A percentile compares a stretch with the other conserved stretches of the same genome.
Evolutionary conservation across 2,797 vertebrate species (phyloP).

Genomic region (Scolopax bukidnonensis): DNA sequence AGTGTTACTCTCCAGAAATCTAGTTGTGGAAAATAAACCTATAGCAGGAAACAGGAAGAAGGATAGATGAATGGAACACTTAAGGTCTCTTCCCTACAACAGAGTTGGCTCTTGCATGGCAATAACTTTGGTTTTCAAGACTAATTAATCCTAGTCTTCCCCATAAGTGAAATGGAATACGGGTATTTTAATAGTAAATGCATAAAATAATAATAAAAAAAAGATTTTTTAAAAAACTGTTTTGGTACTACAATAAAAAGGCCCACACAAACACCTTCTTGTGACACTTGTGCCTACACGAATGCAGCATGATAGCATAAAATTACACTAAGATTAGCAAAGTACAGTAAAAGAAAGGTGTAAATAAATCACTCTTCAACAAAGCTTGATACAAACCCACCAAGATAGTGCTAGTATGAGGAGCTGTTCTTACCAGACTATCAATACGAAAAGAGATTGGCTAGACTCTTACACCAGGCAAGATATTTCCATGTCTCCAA

Average conservation of each 20-base stretch:
- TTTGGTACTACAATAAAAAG: neutral
- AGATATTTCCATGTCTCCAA: neutral
- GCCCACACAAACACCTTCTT: neutral
- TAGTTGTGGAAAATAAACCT: neutral
- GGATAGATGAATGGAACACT: neutral
- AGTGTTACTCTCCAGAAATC: neutral
- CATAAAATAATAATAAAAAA: neutral
- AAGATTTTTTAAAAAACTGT: neutral
- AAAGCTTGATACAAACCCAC: neutral
- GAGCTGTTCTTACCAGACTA: neutral
- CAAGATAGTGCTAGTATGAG: neutral
- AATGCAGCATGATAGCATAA: neutral
- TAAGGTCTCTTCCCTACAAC: neutral
- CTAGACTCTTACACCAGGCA: neutral
- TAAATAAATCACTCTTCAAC: neutral
- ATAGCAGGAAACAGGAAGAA: neutral
- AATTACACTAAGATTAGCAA: neutral
- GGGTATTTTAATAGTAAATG: neutral
- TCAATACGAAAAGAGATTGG: neutral
- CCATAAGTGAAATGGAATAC: fast-evolving
- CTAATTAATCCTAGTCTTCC: neutral
- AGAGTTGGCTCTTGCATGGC: neutral
- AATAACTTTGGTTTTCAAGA: neutral
- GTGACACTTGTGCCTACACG: neutral
- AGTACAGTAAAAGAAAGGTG: neutral